Evolutionary conservation across 2,888 invertebrate species (phyloP), one percentile per base, ranked within the genome.

Genomic region (Drosophila antonietae): DNA sequence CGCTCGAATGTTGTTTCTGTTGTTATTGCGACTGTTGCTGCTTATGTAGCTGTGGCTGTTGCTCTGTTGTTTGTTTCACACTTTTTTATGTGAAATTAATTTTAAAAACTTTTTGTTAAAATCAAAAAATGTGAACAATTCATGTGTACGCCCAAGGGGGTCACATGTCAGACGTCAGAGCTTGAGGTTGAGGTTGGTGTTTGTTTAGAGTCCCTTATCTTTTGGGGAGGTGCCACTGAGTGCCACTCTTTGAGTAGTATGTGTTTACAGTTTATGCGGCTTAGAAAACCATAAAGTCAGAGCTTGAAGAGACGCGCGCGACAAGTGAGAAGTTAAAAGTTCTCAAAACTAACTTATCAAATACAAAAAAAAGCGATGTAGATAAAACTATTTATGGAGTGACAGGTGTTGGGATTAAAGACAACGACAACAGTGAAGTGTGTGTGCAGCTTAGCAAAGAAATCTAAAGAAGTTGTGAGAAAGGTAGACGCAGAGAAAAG

Each of bases 31-130:
- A 55, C 18, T 63, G 62, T 46, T 56, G 31, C n/a, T 56, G 51
- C 14, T 37, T 20, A 18, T 18, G 18, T 37, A 35, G 28, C 46
- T 65, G 33, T 31, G 8, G 37, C 37, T 37, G 37, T 39, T 39
- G 37, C 37, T 39, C 37, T 7, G 37, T 58, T 70, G 49, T 56
- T 41, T 53, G 63, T 47, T 75, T 64, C 71, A 10, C 75, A 67
- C 66, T 67, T 88, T 77, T 83, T 79, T 89, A 79, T 83, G 77
- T 69, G 84, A 83, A 89, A 83, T 84, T 88, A 83, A 89, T 84
- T 84, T 81, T 68, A 78, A 83, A 83, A 84, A 88, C 61, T 84
- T 85, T 85, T 85, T 64, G 69, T 73, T 43, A 39, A 61, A 73
- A 73, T 68, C 57, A 44, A 3, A 37, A 70, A 73, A 75, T 69